Conservation (phyloP, 2,113 vertebrate genomes). For the Anguilla rostrata region DNA sequence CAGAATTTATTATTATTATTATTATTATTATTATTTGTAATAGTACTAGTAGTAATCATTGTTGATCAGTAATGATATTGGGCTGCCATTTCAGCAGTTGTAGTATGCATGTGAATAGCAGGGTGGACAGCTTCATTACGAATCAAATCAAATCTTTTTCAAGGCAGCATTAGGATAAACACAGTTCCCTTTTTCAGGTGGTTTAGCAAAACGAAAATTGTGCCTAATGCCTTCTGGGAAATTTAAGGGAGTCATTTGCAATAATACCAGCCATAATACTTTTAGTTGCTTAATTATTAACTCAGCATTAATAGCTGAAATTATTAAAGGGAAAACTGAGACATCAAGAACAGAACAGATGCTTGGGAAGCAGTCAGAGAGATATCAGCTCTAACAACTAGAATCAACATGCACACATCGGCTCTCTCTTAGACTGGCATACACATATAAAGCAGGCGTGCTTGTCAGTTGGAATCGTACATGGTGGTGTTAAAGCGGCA, state of each 20-base stretch:
- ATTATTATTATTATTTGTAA: background rate
- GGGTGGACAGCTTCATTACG: background rate
- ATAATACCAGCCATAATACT: background rate
- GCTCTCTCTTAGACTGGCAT: background rate
- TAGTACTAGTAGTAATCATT: background rate
- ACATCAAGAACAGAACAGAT: background rate
- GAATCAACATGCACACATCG: background rate
- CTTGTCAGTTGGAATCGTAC: background rate
- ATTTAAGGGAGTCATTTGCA: background rate
- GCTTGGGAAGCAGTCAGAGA: background rate
- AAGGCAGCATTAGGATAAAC: background rate
- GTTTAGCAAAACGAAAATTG: conserved; percentile 13
- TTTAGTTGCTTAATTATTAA: conserved; percentile 13
- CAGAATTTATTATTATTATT: background rate
- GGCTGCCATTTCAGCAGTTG: background rate
- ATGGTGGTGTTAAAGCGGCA: background rate
- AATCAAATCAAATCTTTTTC: background rate
- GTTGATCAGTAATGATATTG: too few species aligned
- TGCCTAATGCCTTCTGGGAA: conserved; percentile 4
- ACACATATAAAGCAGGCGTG: background rate
- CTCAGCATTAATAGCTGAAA: conserved; percentile 6
- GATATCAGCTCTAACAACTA: background rate
- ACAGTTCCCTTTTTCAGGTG: background rate
- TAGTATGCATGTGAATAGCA: too few species aligned
- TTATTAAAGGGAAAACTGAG: conserved; percentile 4